Conservation (phyloP, 2,113 vertebrate genomes). For the Rhegmatorhina hoffmannsi region DNA sequence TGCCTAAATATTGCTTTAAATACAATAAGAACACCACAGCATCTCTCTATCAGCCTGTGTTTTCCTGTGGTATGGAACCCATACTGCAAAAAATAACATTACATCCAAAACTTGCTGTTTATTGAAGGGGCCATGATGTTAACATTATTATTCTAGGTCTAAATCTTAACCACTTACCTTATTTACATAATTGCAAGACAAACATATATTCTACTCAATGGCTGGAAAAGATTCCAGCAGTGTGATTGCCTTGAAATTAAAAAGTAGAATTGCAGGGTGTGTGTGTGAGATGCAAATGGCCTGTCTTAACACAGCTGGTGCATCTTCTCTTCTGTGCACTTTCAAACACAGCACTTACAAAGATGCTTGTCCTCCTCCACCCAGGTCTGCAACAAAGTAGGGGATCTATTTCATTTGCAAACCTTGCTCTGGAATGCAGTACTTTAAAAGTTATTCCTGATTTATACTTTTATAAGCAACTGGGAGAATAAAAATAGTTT, state of each 20-base stretch:
- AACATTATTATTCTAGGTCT: conserved; percentile 55
- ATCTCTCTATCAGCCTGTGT: background rate
- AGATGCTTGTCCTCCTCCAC: background rate
- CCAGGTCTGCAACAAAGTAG: background rate
- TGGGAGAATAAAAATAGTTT: background rate
- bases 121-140: conserved; percentile 25
- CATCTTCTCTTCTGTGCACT: conserved; percentile 11
- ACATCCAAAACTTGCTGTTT: conserved; percentile 24
- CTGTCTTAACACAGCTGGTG: conserved; percentile 51
- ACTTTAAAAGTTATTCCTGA: background rate
- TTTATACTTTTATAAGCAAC: background rate
- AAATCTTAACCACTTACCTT: conserved; percentile 64
- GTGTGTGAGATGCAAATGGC: background rate
- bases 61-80: background rate
- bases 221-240: conserved; percentile 60
- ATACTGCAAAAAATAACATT: background rate
- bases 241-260: conserved; percentile 55
- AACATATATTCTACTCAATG: conserved; percentile 60
- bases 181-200: conserved; percentile 63
- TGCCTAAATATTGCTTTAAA: conserved; percentile 27
- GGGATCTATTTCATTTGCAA: background rate
- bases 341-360: background rate
- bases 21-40: background rate
- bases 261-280: conserved; percentile 52
- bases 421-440: background rate